A percentile compares a stretch with the other conserved stretches of the same genome.
These are phyloP conservation scores for Drosophila asahinai DNA, from an alignment of 1,140 invertebrate species.

Conservation along the genomic window DNA sequence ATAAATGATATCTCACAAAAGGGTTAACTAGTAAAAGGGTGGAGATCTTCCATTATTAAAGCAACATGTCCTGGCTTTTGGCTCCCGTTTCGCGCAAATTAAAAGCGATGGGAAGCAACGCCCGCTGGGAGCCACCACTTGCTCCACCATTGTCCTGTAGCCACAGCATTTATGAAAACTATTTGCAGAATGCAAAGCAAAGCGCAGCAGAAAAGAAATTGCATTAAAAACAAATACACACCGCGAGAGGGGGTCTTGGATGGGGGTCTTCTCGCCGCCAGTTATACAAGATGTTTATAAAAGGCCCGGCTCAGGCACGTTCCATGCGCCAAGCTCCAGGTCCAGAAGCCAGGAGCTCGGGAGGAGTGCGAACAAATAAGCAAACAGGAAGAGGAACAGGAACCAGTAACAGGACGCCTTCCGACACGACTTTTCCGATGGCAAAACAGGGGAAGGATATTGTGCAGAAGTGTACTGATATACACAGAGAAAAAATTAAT, in stretches of 20 bases:
- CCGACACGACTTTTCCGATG: conserved; percentile 35
- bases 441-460: neutral
- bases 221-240: conserved; percentile 70
- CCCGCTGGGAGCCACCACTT: neutral
- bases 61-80: conserved; percentile 18
- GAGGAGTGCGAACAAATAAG: conserved; percentile 43
- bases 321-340: conserved; percentile 13
- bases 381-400: conserved; percentile 21
- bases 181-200: conserved; percentile 63
- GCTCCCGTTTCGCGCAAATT: conserved; percentile 46
- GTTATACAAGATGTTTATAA: conserved; percentile 59
- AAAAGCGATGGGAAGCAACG: conserved; percentile 52
- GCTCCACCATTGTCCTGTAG: conserved; percentile 36
- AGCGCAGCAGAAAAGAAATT: conserved; percentile 40
- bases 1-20: neutral
- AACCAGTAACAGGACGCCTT: conserved; percentile 14
- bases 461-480: conserved; percentile 2
- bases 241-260: neutral
- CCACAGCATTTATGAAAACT: conserved; percentile 71
- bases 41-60: conserved; percentile 9
- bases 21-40: neutral
- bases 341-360: conserved; percentile 9
- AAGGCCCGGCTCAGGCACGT: conserved; percentile 44
- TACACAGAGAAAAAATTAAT: neutral
- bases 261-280: conserved; percentile 6